phyloP scores from a whole-genome alignment of 2,888 invertebrate genomes.

The Lochmaea crataegi region DNA sequence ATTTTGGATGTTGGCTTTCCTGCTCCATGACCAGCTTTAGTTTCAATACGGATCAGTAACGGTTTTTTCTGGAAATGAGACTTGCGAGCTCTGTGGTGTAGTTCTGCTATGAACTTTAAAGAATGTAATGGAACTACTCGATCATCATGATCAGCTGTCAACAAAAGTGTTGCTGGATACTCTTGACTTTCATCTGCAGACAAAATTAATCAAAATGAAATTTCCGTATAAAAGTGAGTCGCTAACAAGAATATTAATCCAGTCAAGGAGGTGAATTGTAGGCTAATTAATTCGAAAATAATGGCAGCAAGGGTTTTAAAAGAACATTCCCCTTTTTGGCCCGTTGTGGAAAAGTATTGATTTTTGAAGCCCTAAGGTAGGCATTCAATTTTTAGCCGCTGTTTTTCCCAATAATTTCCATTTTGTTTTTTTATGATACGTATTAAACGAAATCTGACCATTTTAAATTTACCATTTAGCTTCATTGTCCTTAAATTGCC shows the following conservation, averaged over 20 bases:
- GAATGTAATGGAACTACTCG: slow-evolving; percentile 98
- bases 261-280: too few species aligned
- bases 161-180: slow-evolving; percentile 91
- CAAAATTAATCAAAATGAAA: neutral
- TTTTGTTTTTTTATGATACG: too few species aligned
- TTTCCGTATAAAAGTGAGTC: neutral
- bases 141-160: slow-evolving; percentile 99
- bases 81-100: slow-evolving; percentile 81
- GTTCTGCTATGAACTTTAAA: slow-evolving; percentile 90
- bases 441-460: too few species aligned
- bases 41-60: slow-evolving; percentile 89
- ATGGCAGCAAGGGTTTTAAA: too few species aligned
- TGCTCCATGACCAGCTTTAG: slow-evolving; percentile 96
- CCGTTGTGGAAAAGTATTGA: too few species aligned
- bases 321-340: too few species aligned
- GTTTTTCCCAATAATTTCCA: too few species aligned
- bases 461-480: too few species aligned
- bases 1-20: slow-evolving; percentile 97
- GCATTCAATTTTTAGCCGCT: too few species aligned
- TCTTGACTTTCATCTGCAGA: slow-evolving; percentile 62
- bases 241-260: neutral
- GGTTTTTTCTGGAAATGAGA: slow-evolving; percentile 81
- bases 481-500: too few species aligned
- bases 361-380: too few species aligned
- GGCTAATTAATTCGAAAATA: too few species aligned